Percentiles rank a stretch among this genome's conserved stretches.
Conservation (phyloP, 2,113 vertebrate species). For the Telmatochromis bifrenatus region DNA sequence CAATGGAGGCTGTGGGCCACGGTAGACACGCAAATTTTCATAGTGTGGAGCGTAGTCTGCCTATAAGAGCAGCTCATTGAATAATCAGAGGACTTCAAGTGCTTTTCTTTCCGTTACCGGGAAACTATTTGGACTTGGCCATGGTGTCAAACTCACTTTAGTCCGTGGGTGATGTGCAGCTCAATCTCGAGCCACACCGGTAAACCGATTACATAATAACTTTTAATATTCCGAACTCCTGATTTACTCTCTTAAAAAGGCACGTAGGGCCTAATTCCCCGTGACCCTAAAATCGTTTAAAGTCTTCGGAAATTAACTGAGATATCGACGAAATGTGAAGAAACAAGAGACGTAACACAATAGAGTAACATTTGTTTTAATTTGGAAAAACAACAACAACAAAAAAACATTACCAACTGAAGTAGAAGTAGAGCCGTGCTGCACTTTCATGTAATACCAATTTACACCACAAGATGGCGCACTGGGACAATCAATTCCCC, state of each 20-base stretch:
- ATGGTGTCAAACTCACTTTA: not conserved
- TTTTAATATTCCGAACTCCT: not conserved
- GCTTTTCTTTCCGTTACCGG: not conserved
- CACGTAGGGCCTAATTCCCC: not conserved
- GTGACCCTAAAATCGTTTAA: accelerated
- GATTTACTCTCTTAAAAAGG: not conserved
- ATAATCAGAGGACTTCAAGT: not conserved
- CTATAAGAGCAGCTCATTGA: not conserved
- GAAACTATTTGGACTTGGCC: not conserved
- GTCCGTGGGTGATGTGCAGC: not conserved
- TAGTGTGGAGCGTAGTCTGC: not conserved
- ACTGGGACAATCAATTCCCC: not conserved
- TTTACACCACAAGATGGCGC: not conserved
- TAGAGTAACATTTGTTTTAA: not conserved
- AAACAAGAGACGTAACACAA: accelerated
- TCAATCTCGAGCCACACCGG: accelerated
- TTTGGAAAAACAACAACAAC: accelerated
- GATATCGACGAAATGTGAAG: not conserved
- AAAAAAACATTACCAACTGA: not conserved
- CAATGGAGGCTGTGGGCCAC: not conserved
- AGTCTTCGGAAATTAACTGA: not conserved
- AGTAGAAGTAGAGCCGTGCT: not conserved
- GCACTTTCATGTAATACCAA: not conserved
- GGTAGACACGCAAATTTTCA: not conserved
- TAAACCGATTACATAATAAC: not conserved